These are phyloP conservation scores for Monochamus alternatus DNA, from an alignment of 2,888 invertebrate species.

Conservation along the genomic window DNA sequence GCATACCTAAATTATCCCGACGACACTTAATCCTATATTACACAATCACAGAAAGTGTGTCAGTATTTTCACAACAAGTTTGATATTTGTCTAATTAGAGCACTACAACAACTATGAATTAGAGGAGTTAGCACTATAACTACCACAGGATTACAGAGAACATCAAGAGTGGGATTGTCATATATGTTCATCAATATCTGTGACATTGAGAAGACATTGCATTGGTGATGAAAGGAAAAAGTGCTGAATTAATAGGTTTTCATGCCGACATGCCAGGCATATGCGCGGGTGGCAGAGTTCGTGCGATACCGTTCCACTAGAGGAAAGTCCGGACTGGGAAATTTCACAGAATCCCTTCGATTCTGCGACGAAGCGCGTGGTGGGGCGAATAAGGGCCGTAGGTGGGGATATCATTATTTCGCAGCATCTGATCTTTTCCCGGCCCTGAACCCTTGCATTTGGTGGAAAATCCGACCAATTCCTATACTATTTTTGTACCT, in stretches of 20 bases:
- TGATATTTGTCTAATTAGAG: constrained; percentile 10
- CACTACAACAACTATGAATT: constrained; percentile 43
- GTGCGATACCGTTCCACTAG: constrained; percentile 58
- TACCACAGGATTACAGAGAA: constrained; percentile 41
- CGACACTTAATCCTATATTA: constrained; percentile 18
- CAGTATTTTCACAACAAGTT: constrained; percentile 22
- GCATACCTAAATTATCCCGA: constrained; percentile 33
- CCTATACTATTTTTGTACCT: constrained; percentile 52
- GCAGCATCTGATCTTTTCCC: constrained; percentile 67
- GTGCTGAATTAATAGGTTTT: constrained; percentile 44
- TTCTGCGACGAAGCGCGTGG: constrained; percentile 63
- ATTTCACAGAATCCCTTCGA: constrained; percentile 61
- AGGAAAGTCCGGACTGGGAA: constrained; percentile 65
- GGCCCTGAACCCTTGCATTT: constrained; percentile 62
- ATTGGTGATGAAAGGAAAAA: constrained; percentile 39
- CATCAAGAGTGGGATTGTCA: constrained; percentile 33
- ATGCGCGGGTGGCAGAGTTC: constrained; percentile 50
- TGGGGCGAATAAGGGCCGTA: constrained; percentile 58
- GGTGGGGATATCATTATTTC: constrained; percentile 67
- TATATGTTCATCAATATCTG: constrained; percentile 33
- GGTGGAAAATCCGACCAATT: constrained; percentile 56
- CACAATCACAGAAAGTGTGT: constrained; percentile 27
- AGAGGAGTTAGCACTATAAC: constrained; percentile 40
- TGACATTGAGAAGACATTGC: constrained; percentile 31
- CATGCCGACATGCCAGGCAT: constrained; percentile 52